Evolutionary conservation across 53 echinoderm and acorn worm genomes (phyloP).

Genomic region (Zoroaster sp.): DNA sequence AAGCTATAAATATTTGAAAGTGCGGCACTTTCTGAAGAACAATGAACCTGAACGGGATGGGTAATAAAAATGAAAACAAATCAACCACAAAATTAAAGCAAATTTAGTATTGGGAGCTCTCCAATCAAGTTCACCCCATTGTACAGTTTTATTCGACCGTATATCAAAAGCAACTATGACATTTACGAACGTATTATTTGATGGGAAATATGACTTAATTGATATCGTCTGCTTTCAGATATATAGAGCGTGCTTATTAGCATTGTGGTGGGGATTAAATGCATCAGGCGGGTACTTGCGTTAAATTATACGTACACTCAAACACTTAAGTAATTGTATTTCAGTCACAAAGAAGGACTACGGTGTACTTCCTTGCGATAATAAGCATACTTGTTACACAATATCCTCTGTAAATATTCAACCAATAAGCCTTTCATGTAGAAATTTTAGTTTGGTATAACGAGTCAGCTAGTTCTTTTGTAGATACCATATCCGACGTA

Average conservation of each 20-base stretch:
- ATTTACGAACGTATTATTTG: too few species aligned
- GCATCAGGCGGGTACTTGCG: background rate
- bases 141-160: too few species aligned
- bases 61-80: too few species aligned
- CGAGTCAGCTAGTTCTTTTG: background rate
- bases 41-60: too few species aligned
- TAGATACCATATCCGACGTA: background rate
- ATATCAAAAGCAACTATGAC: too few species aligned
- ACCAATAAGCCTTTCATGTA: background rate
- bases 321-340: background rate
- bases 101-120: too few species aligned
- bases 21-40: too few species aligned
- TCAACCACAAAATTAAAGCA: too few species aligned
- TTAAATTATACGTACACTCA: background rate
- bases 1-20: too few species aligned
- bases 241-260: background rate
- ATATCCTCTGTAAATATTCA: background rate
- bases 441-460: too few species aligned
- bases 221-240: background rate
- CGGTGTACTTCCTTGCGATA: background rate
- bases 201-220: background rate
- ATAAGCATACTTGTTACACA: background rate
- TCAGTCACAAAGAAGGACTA: background rate
- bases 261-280: background rate
- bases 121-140: too few species aligned